Evolutionary conservation across 2,113 vertebrate genomes (phyloP).

Genomic region (Greenwoodochromis staneri): DNA sequence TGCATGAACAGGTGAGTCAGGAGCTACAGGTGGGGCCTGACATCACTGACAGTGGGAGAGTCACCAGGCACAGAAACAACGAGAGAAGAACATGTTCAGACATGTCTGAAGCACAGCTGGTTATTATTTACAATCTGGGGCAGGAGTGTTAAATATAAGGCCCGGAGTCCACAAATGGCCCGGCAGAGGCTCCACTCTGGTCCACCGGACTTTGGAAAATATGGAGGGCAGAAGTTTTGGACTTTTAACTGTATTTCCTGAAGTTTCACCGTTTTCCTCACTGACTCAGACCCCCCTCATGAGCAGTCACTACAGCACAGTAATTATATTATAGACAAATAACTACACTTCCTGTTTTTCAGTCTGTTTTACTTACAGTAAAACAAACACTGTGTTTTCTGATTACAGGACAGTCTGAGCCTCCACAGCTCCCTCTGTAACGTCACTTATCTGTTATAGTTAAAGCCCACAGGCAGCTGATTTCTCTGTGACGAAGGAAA

Average conservation of each 20-base stretch:
- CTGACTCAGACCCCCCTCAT: accelerated
- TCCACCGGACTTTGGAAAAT: neutral
- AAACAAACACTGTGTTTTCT: neutral
- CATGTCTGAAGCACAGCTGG: neutral
- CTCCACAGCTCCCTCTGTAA: neutral
- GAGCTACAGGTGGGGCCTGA: neutral
- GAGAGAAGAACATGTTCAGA: neutral
- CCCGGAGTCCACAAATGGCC: neutral
- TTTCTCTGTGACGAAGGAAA: neutral
- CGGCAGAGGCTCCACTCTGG: neutral
- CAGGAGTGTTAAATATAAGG: neutral
- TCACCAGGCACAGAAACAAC: neutral
- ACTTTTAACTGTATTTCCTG: neutral
- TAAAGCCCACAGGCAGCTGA: accelerated
- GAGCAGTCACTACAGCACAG: accelerated
- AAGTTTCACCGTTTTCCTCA: accelerated
- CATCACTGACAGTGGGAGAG: accelerated
- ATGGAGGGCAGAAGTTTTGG: neutral
- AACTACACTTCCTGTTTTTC: neutral
- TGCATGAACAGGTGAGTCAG: accelerated
- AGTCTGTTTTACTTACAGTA: neutral
- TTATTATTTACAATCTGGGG: neutral
- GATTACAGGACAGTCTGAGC: neutral
- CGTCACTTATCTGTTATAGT: neutral
- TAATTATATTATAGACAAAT: neutral